Conservation (phyloP, 2,113 vertebrate species). For the Chitala chitala region DNA sequence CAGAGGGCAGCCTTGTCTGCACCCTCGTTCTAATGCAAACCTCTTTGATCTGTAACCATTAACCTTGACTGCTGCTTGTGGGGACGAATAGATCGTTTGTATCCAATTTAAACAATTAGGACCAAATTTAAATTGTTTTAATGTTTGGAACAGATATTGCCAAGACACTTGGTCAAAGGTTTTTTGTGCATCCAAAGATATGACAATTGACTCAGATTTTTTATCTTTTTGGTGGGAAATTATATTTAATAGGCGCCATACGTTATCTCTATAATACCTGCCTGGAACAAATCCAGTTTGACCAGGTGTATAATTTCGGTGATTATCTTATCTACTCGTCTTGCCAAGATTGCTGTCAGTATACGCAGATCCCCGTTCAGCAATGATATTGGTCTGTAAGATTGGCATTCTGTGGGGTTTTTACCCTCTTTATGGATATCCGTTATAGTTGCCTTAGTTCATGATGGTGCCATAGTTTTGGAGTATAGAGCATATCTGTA, state of each 20-base stretch:
- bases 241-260: slow-evolving; percentile 12
- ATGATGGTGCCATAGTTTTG: too few species aligned
- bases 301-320: too few species aligned
- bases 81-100: not conserved
- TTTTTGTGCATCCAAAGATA: slow-evolving; percentile 3
- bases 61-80: slow-evolving; percentile 7
- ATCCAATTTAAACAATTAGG: slow-evolving; percentile 21
- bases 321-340: too few species aligned
- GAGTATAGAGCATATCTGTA: too few species aligned
- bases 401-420: too few species aligned
- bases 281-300: too few species aligned
- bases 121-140: slow-evolving; percentile 13
- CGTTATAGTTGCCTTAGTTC: too few species aligned
- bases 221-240: slow-evolving; percentile 2
- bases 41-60: not conserved
- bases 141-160: slow-evolving; percentile 19
- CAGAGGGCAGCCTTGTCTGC: not conserved
- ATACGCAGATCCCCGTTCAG: too few species aligned
- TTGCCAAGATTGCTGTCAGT: too few species aligned
- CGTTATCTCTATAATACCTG: too few species aligned
- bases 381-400: too few species aligned
- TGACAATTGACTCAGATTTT: not conserved
- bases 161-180: not conserved
- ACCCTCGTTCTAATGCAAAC: not conserved
- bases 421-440: too few species aligned